phyloP scores from a whole-genome alignment of 2,113 vertebrate genomes.

The Proteles cristata region DNA sequence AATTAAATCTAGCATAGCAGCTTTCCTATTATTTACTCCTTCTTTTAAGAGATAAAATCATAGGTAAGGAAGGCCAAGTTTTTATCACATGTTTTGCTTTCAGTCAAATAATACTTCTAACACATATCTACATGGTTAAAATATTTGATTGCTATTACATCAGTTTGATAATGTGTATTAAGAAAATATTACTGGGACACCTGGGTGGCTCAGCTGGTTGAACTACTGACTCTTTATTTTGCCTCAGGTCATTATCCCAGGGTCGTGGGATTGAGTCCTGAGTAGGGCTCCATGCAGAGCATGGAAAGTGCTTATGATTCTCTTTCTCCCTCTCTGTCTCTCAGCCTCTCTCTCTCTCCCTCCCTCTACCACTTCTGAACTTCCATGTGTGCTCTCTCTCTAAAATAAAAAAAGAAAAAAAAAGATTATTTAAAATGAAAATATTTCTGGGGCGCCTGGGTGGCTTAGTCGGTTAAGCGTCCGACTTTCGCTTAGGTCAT shows the following conservation, averaged over 20 bases:
- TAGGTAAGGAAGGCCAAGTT: constrained; percentile 3
- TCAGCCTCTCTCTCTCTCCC: background rate
- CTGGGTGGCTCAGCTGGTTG: background rate
- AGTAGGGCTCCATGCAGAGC: too few relatives aligned
- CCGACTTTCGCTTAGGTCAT: too few relatives aligned
- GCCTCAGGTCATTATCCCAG: background rate
- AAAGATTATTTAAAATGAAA: constrained; percentile 48
- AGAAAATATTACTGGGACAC: constrained; percentile 35
- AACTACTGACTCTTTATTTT: background rate
- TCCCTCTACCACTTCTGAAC: background rate
- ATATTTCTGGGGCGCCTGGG: too few relatives aligned
- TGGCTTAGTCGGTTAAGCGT: too few relatives aligned
- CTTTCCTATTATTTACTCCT: background rate
- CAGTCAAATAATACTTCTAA: background rate
- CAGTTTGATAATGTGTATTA: constrained; percentile 46
- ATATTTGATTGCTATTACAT: constrained; percentile 33
- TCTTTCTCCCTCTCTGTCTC: background rate
- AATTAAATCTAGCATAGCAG: constrained; percentile 12
- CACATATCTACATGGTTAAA: constrained; percentile 24
- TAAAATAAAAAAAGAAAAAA: background rate
- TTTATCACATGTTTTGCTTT: constrained; percentile 51
- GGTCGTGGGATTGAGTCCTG: background rate
- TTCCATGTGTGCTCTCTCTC: background rate
- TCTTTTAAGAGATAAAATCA: constrained; percentile 27
- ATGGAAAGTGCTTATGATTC: background rate